phyloP scores from a whole-genome alignment of 2,797 vertebrate genomes.

The Enteromius fasciolatus region DNA sequence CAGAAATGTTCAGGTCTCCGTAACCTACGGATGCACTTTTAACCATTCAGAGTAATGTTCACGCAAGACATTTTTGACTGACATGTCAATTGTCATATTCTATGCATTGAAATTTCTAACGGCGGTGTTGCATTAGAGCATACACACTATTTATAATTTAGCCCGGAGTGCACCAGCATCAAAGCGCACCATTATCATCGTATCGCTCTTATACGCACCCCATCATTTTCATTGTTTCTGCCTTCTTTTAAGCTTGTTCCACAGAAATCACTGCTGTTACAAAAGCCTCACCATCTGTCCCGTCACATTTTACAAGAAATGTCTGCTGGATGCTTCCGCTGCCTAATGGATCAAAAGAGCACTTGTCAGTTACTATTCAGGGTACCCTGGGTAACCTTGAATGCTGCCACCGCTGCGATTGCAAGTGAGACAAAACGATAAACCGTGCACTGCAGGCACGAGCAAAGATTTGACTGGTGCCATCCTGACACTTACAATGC shows the following conservation, averaged over 20 bases:
- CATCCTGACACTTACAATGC: background rate
- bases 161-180: background rate
- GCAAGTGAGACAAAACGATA: slow-evolving; percentile 27
- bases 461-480: slow-evolving; percentile 34
- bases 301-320: slow-evolving; percentile 34
- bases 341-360: slow-evolving; percentile 47
- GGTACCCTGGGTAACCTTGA: slow-evolving; percentile 30
- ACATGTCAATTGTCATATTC: background rate
- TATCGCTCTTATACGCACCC: slow-evolving; percentile 8
- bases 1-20: background rate
- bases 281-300: slow-evolving; percentile 38
- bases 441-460: background rate
- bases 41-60: background rate
- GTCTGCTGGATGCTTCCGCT: slow-evolving; percentile 33
- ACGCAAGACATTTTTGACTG: background rate
- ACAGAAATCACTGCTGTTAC: slow-evolving; percentile 18
- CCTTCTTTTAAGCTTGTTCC: slow-evolving; percentile 25
- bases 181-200: slow-evolving; percentile 23
- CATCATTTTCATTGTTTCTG: slow-evolving; percentile 17
- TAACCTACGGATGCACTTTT: slow-evolving; percentile 1
- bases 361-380: slow-evolving; percentile 34
- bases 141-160: slow-evolving; percentile 3
- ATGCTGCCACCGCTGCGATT: background rate
- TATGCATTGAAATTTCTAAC: background rate
- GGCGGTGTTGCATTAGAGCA: background rate